Percentiles rank a stretch among this genome's conserved stretches.
These are phyloP conservation scores for Colius striatus DNA, from an alignment of 2,113 vertebrate species.

Conservation along the genomic window DNA sequence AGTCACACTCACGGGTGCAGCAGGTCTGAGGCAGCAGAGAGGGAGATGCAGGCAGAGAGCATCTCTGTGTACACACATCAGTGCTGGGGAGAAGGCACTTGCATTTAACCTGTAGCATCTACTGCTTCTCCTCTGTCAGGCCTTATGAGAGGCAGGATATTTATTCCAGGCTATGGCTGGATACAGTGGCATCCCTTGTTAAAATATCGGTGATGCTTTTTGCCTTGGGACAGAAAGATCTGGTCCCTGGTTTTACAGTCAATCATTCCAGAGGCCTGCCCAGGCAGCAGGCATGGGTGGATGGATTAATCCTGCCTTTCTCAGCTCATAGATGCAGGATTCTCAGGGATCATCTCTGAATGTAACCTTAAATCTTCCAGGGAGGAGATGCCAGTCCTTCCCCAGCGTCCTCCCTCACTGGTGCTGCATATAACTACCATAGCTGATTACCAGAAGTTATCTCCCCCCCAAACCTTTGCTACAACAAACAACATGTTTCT, in stretches of 20 bases:
- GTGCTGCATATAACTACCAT: accelerated
- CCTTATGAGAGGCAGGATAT: accelerated
- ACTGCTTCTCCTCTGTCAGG: not conserved
- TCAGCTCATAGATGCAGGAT: not conserved
- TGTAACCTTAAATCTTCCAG: not conserved
- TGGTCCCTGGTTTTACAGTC: not conserved
- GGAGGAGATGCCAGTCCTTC: not conserved
- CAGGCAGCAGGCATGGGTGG: not conserved
- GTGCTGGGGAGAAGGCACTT: not conserved
- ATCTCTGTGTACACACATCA: not conserved
- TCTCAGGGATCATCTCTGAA: not conserved
- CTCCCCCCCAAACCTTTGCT: not conserved
- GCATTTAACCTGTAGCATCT: not conserved
- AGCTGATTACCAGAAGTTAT: not conserved
- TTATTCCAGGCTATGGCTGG: not conserved
- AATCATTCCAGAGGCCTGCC: not conserved
- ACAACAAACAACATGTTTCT: not conserved
- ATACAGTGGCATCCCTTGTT: not conserved
- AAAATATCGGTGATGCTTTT: not conserved
- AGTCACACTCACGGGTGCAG: accelerated
- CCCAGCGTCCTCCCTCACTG: not conserved
- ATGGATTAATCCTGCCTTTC: not conserved
- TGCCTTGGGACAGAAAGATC: not conserved
- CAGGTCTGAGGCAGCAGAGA: not conserved
- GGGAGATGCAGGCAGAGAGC: not conserved